phyloP scores from a whole-genome alignment of 2,797 vertebrate genomes.

The Sebastes iracundus region DNA sequence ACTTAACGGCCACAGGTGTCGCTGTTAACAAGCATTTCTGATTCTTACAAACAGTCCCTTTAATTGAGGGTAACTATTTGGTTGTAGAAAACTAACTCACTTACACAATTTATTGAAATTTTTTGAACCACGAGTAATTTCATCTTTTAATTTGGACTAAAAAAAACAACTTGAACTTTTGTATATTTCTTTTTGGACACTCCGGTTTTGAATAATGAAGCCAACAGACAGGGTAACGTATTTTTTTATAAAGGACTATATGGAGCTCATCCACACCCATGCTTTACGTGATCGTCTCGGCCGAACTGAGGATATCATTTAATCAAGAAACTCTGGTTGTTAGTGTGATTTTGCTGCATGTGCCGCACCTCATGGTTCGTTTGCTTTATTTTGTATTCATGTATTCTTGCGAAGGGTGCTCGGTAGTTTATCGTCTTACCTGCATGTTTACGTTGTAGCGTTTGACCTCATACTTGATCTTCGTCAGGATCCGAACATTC shows the following conservation, averaged over 20 bases:
- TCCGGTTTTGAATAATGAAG: slow-evolving; percentile 30
- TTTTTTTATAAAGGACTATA: slow-evolving; percentile 9
- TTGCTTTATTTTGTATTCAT: not conserved
- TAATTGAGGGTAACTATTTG: not conserved
- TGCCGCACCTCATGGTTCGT: not conserved
- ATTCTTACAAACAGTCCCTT: not conserved
- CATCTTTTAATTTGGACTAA: not conserved
- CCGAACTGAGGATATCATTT: not conserved
- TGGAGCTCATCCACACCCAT: not conserved
- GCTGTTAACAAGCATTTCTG: too few relatives aligned
- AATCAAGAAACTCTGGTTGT: not conserved
- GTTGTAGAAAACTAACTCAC: not conserved
- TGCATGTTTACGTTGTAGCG: slow-evolving; percentile 5
- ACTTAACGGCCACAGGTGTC: too few relatives aligned
- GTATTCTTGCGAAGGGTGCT: not conserved
- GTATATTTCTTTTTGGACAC: not conserved
- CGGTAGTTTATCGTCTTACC: not conserved
- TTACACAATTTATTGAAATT: not conserved
- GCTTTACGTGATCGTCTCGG: not conserved
- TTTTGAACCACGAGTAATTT: not conserved
- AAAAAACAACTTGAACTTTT: slow-evolving; percentile 1
- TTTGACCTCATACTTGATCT: slow-evolving; percentile 10
- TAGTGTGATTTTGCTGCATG: slow-evolving; percentile 1
- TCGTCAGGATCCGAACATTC: slow-evolving; percentile 44
- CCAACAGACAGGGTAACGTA: slow-evolving; percentile 38